Evolutionary conservation across 2,797 vertebrate genomes (phyloP), one percentile per base, ranked within the genome.

Genomic region (Anas acuta): DNA sequence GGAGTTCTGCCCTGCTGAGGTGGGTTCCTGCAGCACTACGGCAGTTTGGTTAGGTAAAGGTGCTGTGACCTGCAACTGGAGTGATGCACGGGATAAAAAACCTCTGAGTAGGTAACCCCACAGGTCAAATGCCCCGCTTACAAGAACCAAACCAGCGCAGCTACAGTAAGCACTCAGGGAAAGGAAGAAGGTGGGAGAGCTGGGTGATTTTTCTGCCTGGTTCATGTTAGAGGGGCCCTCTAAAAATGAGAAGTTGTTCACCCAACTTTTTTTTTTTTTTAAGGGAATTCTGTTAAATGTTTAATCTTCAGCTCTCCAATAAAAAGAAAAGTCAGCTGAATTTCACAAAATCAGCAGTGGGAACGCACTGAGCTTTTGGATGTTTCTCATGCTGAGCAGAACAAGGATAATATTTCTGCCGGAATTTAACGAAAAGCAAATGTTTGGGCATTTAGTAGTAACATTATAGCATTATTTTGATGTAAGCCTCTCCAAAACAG

Each of bases 91-190:
- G 64, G 25, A 26, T n/a, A 33, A 28, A 26, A 25, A 33, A 33
- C 35, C 13, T n/a, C 23, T 0, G 2, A 30, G 82, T 1, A 28
- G 70, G 41, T 20, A 17, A 21, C 2, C 0, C 11, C 11, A 2
- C 1, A 7, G 30, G 43, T 73, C 11, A 84, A 64, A 18, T 0
- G 0, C 15, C 17, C 25, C 53, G 57, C 9, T 4, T 14, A 33
- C 14, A 35, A 74, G 60, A 37, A 3, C 9, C 0, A 1, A 16
- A 7, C 0, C 1, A n/a, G n/a, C 28, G 16, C 13, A 7, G 45
- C 54, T 37, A 4, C 17, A 33, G 66, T 13, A 2, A 84, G 26
- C 0, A 0, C 17, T 9, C 0, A 0, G 32, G 88, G 47, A 20
- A 7, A 33, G 57, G 41, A 80, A 76, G 45, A 5, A 4, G 26